These are phyloP conservation scores for Atherix ibis DNA, from an alignment of 2,888 invertebrate species.

Conservation along the genomic window DNA sequence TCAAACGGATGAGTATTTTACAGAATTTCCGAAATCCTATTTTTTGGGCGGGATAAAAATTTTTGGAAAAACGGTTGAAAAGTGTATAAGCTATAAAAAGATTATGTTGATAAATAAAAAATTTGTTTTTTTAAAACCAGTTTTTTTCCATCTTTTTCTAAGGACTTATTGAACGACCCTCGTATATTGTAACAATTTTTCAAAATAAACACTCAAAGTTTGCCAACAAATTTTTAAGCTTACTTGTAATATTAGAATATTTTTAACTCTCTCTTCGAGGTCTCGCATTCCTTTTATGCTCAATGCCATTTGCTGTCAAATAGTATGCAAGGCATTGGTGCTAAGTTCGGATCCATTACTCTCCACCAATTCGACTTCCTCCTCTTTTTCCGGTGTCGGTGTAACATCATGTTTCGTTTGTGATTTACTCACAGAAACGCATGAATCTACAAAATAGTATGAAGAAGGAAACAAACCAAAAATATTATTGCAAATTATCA, in stretches of 20 bases:
- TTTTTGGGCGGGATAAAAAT: no score
- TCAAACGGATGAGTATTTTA: no score
- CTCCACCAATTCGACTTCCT: constrained; percentile 9
- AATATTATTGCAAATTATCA: not conserved
- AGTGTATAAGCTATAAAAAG: no score
- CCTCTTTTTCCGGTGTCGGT: constrained; percentile 10
- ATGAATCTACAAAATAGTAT: constrained; percentile 23
- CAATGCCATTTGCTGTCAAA: constrained; percentile 49
- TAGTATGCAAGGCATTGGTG: constrained; percentile 41
- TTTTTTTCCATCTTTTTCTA: no score
- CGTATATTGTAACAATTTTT: no score
- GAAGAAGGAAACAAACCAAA: constrained; percentile 4
- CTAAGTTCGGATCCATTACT: constrained; percentile 26
- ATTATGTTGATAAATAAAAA: no score
- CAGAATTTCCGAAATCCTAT: no score
- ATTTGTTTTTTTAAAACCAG: no score
- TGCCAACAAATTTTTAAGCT: no score
- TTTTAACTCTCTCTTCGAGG: constrained; percentile 65
- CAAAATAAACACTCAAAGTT: no score
- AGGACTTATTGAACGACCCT: no score
- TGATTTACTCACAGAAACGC: constrained; percentile 24
- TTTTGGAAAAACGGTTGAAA: no score
- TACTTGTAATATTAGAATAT: constrained; percentile 58
- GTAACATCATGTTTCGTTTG: constrained; percentile 2
- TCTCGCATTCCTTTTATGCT: constrained; percentile 60